Conservation (phyloP, 2,113 vertebrate genomes). For the Rhynchomys soricoides region DNA sequence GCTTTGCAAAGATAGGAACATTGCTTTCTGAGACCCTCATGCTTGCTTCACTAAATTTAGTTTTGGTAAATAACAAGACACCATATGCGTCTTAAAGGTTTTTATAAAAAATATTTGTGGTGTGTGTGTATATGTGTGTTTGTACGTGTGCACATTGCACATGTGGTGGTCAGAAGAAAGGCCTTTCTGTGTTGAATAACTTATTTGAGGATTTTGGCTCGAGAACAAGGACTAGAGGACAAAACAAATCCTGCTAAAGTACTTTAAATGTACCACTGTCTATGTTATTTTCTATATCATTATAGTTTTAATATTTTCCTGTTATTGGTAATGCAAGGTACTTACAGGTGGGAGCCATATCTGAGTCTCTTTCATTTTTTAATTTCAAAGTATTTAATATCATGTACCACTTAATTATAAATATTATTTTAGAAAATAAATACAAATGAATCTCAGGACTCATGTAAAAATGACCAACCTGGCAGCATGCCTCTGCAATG, state of each 20-base stretch:
- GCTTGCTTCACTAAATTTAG: not conserved
- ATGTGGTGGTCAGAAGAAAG: not conserved
- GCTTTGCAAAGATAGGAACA: not conserved
- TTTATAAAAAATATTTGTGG: not conserved
- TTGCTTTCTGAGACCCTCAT: not conserved
- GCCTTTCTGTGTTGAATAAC: not conserved
- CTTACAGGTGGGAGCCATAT: not conserved
- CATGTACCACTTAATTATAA: not conserved
- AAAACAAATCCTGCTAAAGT: not conserved
- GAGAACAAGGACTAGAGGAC: not conserved
- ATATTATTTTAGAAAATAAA: not conserved
- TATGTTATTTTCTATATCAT: not conserved
- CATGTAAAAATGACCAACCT: too few relatives aligned
- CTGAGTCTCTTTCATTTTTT: not conserved
- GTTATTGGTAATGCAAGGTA: not conserved
- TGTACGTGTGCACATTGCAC: not conserved
- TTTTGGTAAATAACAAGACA: not conserved
- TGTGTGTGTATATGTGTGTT: not conserved
- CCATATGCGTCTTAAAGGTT: not conserved
- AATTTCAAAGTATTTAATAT: not conserved
- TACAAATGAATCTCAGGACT: not conserved
- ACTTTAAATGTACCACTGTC: not conserved
- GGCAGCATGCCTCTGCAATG: too few relatives aligned
- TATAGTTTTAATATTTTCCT: not conserved
- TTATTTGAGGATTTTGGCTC: conserved; percentile 4